A percentile compares a stretch with the other conserved stretches of the same genome.
phyloP scores from a whole-genome alignment of 2,113 vertebrate species.

The Sebastes schlegelii region DNA sequence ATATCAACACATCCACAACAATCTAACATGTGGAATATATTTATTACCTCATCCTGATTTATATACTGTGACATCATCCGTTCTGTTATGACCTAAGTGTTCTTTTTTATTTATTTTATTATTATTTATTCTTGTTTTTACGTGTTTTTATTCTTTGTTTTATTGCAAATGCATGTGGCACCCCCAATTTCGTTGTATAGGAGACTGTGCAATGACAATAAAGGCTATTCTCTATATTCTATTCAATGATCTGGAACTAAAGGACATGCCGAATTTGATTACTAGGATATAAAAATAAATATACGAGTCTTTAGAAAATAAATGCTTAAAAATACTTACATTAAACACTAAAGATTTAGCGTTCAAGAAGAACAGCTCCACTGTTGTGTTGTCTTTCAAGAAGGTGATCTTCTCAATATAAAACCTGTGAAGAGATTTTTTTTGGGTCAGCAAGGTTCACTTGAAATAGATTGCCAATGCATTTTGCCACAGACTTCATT shows the following conservation, averaged over 20 bases:
- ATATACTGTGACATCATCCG: no score
- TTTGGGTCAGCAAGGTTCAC: slow-evolving; percentile 18
- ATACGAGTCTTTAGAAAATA: neutral
- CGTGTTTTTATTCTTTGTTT: no score
- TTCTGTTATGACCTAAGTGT: no score
- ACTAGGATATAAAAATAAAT: neutral
- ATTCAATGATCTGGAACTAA: neutral
- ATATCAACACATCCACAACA: no score
- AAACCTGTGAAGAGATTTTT: slow-evolving; percentile 87
- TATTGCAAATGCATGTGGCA: no score
- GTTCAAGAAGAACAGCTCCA: slow-evolving; percentile 98
- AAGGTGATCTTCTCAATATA: slow-evolving; percentile 97
- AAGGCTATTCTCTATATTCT: no score
- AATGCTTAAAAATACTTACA: slow-evolving; percentile 84
- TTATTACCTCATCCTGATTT: no score
- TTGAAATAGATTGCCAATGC: slow-evolving; percentile 13
- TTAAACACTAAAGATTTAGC: slow-evolving; percentile 94
- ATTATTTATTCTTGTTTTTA: no score
- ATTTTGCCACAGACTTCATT: slow-evolving; percentile 16
- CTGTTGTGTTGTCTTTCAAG: slow-evolving; percentile 94
- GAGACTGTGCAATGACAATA: no score
- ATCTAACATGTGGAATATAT: no score
- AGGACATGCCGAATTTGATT: neutral
- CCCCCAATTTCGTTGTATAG: no score
- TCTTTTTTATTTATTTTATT: no score